Evolutionary conservation across 2,888 invertebrate species (phyloP), one percentile per base, ranked within the genome.

Genomic region (Neria commutata): DNA sequence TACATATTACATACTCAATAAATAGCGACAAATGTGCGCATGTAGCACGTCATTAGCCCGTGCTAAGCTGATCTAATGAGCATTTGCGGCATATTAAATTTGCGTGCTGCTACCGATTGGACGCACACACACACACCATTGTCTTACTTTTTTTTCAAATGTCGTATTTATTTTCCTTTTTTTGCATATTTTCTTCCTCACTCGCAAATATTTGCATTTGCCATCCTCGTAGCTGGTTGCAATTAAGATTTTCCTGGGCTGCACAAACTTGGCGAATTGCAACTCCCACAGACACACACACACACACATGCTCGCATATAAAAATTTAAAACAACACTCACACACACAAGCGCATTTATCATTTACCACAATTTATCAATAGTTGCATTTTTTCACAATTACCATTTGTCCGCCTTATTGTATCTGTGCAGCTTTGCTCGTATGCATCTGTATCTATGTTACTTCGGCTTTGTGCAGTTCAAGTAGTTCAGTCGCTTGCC

Each of bases 341-440:
- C 11, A 29, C 11, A 29, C 11, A 29, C 29, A 11, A 29, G 29
- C 24, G 47, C 47, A 23, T 24, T 11, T 14, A 33, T 19, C 34
- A 50, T 50, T 50, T 50, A 34, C 34, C 50, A 21, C 34, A 50
- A 34, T 50, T 50, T 50, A 21, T 50, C 50, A 50, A 50, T 50
- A 42, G 42, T 19, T 5, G 14, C 17, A 42, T 2, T 19, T 42
- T 42, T 42, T 42, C 37, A 29, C 29, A 29, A 11, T 29, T n/a
- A n/a, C 29, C 29, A 11, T 11, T 11, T 29, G 6, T 29, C 29
- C 6, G 11, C 6, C 11, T 29, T 29, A 29, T 29, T 29, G 11
- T 29, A 8, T 29, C 29, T 8, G 6, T n/a, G n/a, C 37, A n/a
- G n/a, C n/a, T n/a, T 14, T 37, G 37, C 8, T 37, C n/a, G 4